Percentiles rank a stretch among this genome's conserved stretches.
Evolutionary conservation across 2,888 invertebrate species (phyloP).

Genomic region (Margaritifera margaritifera): DNA sequence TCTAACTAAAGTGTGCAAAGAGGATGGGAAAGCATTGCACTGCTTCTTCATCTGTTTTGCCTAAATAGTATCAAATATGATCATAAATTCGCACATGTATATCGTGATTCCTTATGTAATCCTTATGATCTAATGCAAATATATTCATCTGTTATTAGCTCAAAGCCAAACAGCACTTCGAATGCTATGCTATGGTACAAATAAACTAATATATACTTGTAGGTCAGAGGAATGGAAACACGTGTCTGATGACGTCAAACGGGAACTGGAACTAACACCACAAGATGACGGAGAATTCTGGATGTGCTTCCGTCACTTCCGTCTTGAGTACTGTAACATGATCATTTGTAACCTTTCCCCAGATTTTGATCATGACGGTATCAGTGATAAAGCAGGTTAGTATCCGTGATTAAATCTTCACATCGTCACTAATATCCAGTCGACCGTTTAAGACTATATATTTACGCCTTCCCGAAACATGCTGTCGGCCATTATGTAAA

Average conservation of each 20-base stretch:
- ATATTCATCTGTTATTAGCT: no score
- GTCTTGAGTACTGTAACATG: conserved; percentile 60
- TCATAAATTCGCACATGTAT: no score
- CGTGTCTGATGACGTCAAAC: conserved; percentile 53
- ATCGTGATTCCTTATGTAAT: no score
- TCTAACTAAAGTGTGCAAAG: no score
- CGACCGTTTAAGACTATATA: no score
- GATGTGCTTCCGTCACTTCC: conserved; percentile 60
- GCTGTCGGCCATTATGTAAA: no score
- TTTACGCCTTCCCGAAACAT: no score
- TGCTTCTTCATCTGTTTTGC: no score
- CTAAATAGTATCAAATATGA: no score
- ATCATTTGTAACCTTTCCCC: conserved; percentile 61
- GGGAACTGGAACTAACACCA: conserved; percentile 54
- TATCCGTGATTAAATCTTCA: background rate
- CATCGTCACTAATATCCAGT: no score
- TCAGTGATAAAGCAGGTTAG: conserved; percentile 61
- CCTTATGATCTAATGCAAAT: no score
- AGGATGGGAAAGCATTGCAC: no score
- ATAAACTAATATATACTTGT: conserved; percentile 1
- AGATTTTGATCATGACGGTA: conserved; percentile 63
- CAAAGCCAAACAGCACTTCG: background rate
- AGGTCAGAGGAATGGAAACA: conserved; percentile 60
- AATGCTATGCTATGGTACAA: background rate
- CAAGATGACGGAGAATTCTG: conserved; percentile 64